Evolutionary conservation across 1,140 invertebrate genomes (phyloP), one percentile per base, ranked within the genome.

Genomic region (Medauroidea extradentata): DNA sequence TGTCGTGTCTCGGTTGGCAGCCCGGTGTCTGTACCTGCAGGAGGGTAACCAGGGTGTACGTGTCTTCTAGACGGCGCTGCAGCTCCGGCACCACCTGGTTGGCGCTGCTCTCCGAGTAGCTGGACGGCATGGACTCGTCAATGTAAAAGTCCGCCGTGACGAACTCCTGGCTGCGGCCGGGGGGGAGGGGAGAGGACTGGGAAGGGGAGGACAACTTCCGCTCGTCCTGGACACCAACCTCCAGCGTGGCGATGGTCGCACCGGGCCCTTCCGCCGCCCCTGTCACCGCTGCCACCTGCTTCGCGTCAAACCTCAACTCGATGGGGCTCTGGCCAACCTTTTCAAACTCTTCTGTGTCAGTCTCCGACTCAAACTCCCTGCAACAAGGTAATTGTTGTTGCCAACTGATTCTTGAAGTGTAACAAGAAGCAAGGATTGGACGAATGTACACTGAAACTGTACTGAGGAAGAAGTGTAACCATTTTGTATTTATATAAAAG

Each of bases 111-210:
- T 58, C 60, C 23, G 60, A 34, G 48, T 43, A 51, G 71, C 85
- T 87, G 68, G 84, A 85, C 42, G 85, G 85, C 73, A 87, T 75
- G 55, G 89, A 91, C 72, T 91, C 90, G 69, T 92, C 89, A 76
- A 92, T 89, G 79, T 91, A 93, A 83, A 87, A 91, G 67, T 91
- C 88, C 53, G 88, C 86, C 66, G 83, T 85, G 67, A 86, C 79
- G 75, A 90, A 91, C 74, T 90, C 89, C 29, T 73, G 69, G 63
- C 73, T 73, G 65, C 69, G 69, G 42, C 68, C 55, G 53, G 48
- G 65, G 65, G 51, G 66, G 61, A 72, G 71, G 16, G 65, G 69
- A 25, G 61, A 41, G 60, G 29, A 34, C 34, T 59, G 57, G 67
- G 70, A 60, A 69, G 8, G 29, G 68, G 65, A 63, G 39, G 66